Base-by-base conservation (phyloP, 2,113 vertebrate species). In the Spheniscus mendiculus region DNA sequence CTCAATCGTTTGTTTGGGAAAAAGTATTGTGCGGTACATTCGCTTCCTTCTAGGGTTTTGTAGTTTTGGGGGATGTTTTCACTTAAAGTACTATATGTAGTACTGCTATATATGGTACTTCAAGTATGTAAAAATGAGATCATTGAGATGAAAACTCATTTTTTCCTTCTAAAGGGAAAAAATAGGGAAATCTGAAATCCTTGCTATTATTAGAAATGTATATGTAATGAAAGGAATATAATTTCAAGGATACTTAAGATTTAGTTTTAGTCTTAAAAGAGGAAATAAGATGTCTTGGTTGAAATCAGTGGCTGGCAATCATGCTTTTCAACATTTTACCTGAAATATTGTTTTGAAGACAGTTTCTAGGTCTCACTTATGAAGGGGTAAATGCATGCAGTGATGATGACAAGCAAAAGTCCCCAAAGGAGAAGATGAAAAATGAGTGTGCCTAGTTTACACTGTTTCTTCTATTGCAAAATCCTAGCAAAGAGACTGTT, bases 401-500 rank as follows among this genome's bases (percentile, higher is more conserved):
- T 93, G 95, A 93, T 90, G 96, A 95, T 95, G 97, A 93, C 90
- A 97, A 96, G 90, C 40, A 79, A 87, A 89, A 91, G 90, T 92
- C 73, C 96, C 94, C 92, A 73, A 91, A 97, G 90, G 85, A 80
- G 56, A 85, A 89, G 42, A 91, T 89, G 83, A 97, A 97, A 97
- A 97, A 96, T 95, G 93, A 98, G 67, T 53, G 47, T 91, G 53
- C 63, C 89, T 96, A 45, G 59, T 95, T 96, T 95, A 88, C 91
- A 84, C 97, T 97, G 94, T 97, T 97, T 97, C 90, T 93, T 79
- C 76, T 97, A 95, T 95, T 97, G 89, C 94, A 95, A 97, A 97
- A 97, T 93, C 84, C 80, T 97, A 67, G 74, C 94, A 96, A 81
- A 83, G 73, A 94, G 81, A 76, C 92, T 3, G 22, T 97, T 98